These are phyloP conservation scores for Drosophila pseudoobscura DNA, from an alignment of 1,140 invertebrate species.

Conservation along the genomic window DNA sequence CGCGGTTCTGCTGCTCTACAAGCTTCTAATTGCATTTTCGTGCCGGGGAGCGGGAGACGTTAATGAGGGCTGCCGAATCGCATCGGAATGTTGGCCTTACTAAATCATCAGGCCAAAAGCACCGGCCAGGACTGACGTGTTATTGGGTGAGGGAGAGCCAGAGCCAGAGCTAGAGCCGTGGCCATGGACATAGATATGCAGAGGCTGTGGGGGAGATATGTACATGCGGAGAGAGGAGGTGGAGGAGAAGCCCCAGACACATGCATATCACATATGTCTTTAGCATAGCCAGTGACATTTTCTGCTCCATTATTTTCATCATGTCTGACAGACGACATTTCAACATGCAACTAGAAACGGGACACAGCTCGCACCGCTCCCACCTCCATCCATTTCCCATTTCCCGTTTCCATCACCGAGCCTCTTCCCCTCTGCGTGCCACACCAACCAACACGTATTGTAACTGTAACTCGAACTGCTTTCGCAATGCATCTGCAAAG, in stretches of 20 bases:
- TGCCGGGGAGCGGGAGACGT: conserved; percentile 42
- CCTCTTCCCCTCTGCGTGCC: not conserved
- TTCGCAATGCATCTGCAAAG: conserved; percentile 47
- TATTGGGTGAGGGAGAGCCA: not conserved
- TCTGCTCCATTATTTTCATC: conserved; percentile 82
- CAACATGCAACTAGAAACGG: conserved; percentile 73
- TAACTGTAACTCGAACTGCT: conserved; percentile 50
- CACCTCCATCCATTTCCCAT: conserved; percentile 26
- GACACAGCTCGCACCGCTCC: conserved; percentile 34
- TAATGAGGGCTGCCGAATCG: conserved; percentile 64
- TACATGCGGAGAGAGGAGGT: not conserved
- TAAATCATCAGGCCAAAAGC: conserved; percentile 73
- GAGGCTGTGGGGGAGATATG: conserved; percentile 15
- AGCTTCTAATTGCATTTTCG: conserved; percentile 43
- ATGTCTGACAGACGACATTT: conserved; percentile 80
- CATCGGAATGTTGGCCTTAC: conserved; percentile 69
- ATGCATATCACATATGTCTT: conserved; percentile 50
- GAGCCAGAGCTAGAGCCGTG: not conserved
- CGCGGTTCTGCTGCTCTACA: not conserved
- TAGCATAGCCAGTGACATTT: conserved; percentile 75
- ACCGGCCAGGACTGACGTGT: conserved; percentile 59
- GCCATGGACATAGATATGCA: conserved; percentile 26
- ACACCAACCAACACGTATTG: conserved; percentile 46
- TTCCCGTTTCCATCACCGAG: conserved; percentile 18
- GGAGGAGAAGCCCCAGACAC: conserved; percentile 9